Evolutionary conservation across 2,888 invertebrate genomes (phyloP).

Genomic region (Colletes collaris): DNA sequence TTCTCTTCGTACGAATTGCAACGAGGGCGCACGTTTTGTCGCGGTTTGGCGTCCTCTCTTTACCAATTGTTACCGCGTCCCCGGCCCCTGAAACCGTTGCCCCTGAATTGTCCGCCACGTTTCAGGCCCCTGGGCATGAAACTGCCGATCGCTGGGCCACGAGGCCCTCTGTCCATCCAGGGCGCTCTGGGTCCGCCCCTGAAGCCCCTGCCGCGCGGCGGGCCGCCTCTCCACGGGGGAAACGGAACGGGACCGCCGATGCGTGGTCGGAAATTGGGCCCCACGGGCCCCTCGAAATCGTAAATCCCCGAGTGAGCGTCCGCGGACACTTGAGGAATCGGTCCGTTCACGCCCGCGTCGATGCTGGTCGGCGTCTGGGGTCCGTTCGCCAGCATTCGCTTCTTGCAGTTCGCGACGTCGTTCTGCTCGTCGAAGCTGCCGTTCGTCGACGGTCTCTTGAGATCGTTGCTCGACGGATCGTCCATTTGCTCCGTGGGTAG

Average conservation of each 20-base stretch:
- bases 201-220: conserved; percentile 81
- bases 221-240: conserved; percentile 82
- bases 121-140: conserved; percentile 78
- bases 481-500: conserved; percentile 75
- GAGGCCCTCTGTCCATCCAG: conserved; percentile 82
- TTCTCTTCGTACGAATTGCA: conserved; percentile 80
- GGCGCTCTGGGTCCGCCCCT: conserved; percentile 81
- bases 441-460: conserved; percentile 72
- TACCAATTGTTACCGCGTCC: conserved; percentile 77
- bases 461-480: conserved; percentile 69
- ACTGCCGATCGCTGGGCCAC: conserved; percentile 72
- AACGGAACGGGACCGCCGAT: conserved; percentile 70
- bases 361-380: conserved; percentile 58
- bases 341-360: conserved; percentile 58
- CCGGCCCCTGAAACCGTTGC: conserved; percentile 77
- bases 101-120: conserved; percentile 80
- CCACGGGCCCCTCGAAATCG: conserved; percentile 71
- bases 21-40: background rate
- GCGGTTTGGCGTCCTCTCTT: conserved; percentile 59
- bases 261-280: conserved; percentile 71
- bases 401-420: conserved; percentile 60
- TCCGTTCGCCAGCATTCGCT: conserved; percentile 71
- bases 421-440: conserved; percentile 69
- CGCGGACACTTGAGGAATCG: conserved; percentile 47
- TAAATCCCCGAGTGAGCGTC: conserved; percentile 70